Percentiles rank a stretch among this genome's conserved stretches.
phyloP scores from a whole-genome alignment of 2,888 invertebrate species.

The Dasysyrphus albostriatus region DNA sequence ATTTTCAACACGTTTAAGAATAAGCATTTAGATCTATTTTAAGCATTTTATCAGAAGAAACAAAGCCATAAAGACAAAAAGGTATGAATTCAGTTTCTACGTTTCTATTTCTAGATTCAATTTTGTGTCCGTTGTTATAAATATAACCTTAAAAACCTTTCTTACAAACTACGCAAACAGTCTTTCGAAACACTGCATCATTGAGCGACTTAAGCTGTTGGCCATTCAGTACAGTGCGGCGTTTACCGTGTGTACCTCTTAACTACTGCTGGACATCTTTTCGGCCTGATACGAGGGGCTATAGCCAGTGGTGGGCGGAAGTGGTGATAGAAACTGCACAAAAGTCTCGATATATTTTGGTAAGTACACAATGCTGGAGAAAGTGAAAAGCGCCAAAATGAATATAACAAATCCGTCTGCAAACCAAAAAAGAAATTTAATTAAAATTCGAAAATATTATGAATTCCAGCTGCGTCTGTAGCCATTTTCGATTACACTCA shows the following conservation, averaged over 20 bases:
- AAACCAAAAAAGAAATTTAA: constrained; percentile 24
- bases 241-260: background rate
- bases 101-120: constrained; percentile 9
- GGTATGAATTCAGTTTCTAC: background rate
- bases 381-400: constrained; percentile 84
- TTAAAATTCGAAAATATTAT: constrained; percentile 4
- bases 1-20: background rate
- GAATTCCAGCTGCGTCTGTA: background rate
- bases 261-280: constrained; percentile 78
- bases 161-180: constrained; percentile 28
- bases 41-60: constrained; percentile 27
- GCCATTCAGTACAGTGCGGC: constrained; percentile 12
- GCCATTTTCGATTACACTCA: constrained; percentile 76
- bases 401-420: constrained; percentile 85
- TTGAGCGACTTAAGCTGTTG: constrained; percentile 11
- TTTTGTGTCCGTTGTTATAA: constrained; percentile 14
- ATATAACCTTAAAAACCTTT: constrained; percentile 24
- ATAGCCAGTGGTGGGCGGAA: constrained; percentile 68
- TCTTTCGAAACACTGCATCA: constrained; percentile 19
- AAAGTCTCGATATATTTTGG: constrained; percentile 85
- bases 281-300: constrained; percentile 78
- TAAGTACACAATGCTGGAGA: constrained; percentile 86
- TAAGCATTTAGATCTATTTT: constrained; percentile 20
- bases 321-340: constrained; percentile 80
- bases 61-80: background rate